A percentile compares a stretch with the other conserved stretches of the same genome.
Conservation (phyloP, 2,797 vertebrate genomes). For the Sebastes vulpes region DNA sequence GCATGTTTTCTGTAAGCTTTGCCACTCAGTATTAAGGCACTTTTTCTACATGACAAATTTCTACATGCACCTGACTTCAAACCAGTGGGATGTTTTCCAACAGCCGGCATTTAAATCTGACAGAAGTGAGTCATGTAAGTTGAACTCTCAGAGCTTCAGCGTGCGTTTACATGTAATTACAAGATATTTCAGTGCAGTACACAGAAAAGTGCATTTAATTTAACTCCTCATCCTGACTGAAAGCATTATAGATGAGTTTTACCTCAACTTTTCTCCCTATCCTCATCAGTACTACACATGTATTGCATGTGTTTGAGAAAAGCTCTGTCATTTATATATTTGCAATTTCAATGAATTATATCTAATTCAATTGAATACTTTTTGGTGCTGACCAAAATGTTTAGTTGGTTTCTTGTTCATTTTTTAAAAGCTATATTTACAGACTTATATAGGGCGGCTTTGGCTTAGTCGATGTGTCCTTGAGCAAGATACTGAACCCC, state of each 20-base stretch:
- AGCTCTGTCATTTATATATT: background rate
- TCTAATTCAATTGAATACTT: background rate
- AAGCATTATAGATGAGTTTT: conserved; percentile 24
- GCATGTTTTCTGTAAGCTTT: conserved; percentile 27
- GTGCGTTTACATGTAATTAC: conserved; percentile 57
- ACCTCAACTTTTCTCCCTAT: background rate
- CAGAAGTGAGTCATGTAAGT: conserved; percentile 42
- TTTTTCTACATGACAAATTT: conserved; percentile 4
- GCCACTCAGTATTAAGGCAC: conserved; percentile 41
- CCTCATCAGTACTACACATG: background rate
- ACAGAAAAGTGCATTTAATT: conserved; percentile 35
- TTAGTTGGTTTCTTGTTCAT: background rate
- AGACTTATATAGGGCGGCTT: too few relatives aligned
- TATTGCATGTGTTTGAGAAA: background rate
- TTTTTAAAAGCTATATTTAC: background rate
- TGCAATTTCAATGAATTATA: background rate
- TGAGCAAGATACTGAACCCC: too few relatives aligned
- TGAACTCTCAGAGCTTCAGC: conserved; percentile 36
- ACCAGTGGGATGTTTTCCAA: background rate
- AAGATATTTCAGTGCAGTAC: conserved; percentile 14
- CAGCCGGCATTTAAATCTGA: conserved; percentile 41
- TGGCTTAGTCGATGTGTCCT: too few relatives aligned
- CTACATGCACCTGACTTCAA: conserved; percentile 22
- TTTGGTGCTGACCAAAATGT: background rate
- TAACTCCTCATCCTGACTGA: conserved; percentile 28